Conservation (phyloP, 2,797 vertebrate genomes). For the Holocentrus rufus region DNA sequence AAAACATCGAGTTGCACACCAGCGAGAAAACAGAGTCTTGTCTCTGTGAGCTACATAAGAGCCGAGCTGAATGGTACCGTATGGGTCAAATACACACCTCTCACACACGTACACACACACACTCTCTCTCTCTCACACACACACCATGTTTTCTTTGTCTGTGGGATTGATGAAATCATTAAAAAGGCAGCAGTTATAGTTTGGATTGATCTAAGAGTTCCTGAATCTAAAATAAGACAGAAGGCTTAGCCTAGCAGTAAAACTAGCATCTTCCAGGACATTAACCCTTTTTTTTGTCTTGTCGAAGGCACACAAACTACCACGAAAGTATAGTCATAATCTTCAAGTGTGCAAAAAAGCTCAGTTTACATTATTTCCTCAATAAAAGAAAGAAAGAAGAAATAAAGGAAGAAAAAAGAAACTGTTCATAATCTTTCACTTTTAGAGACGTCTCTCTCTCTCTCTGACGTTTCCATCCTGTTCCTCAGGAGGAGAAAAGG, state of each 20-base stretch:
- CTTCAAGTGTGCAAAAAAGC: constrained; percentile 84
- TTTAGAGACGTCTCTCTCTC: constrained; percentile 10
- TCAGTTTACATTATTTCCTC: constrained; percentile 68
- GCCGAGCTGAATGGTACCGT: constrained; percentile 21
- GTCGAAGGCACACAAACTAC: constrained; percentile 82
- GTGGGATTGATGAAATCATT: constrained; percentile 27
- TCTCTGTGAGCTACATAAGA: constrained; percentile 27
- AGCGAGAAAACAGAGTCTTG: constrained; percentile 29
- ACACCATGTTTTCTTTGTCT: not conserved
- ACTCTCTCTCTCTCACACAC: not conserved
- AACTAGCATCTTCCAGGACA: constrained; percentile 59
- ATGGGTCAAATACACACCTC: constrained; percentile 16
- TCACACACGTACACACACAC: not conserved
- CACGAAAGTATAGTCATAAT: constrained; percentile 67
- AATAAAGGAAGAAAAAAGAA: not conserved
- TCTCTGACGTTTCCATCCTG: constrained; percentile 9
- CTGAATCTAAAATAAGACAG: constrained; percentile 68
- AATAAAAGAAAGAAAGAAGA: constrained; percentile 41
- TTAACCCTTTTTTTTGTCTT: constrained; percentile 56
- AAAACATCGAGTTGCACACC: constrained; percentile 6
- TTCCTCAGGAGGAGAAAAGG: constrained; percentile 22
- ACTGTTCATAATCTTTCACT: constrained; percentile 19
- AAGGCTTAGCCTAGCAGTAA: constrained; percentile 53
- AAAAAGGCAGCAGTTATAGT: constrained; percentile 71
- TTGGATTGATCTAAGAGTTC: constrained; percentile 60